Evolutionary conservation across 92 coral and sea anemone species (phyloP).

Genomic region (Umimayanthus kanabou): DNA sequence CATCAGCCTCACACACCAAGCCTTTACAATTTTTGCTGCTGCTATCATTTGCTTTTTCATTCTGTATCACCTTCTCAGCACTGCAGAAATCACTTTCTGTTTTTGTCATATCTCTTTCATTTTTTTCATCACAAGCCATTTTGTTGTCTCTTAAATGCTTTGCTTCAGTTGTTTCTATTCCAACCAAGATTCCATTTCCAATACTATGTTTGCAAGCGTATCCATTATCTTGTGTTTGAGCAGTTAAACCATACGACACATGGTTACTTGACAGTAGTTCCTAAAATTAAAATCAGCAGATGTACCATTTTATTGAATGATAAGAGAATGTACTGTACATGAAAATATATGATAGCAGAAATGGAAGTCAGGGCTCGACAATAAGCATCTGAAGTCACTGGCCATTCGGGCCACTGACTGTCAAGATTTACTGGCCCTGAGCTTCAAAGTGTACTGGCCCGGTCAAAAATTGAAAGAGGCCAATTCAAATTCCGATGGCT

Average conservation of each 20-base stretch:
- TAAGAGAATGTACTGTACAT: too few relatives aligned
- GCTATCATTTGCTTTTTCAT: background rate
- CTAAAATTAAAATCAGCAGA: background rate
- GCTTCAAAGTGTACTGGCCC: too few relatives aligned
- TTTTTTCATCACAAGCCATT: background rate
- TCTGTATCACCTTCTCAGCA: background rate
- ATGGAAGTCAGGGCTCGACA: too few relatives aligned
- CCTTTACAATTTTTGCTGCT: background rate
- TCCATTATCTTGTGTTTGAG: background rate
- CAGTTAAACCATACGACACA: background rate
- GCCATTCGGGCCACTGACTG: too few relatives aligned
- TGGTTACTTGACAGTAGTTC: background rate
- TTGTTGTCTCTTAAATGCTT: background rate
- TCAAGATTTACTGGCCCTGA: too few relatives aligned
- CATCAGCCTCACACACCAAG: background rate
- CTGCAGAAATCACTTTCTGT: background rate
- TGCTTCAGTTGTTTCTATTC: background rate
- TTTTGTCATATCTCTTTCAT: background rate
- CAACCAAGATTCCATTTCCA: background rate
- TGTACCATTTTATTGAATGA: too few relatives aligned
- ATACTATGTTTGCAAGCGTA: background rate
- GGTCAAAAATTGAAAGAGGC: too few relatives aligned
- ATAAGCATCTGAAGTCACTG: too few relatives aligned
- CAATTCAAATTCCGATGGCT: too few relatives aligned
- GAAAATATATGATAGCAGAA: too few relatives aligned